Evolutionary conservation across 92 coral and sea anemone species (phyloP), one percentile per base, ranked within the genome.

Genomic region (Porites cylindrica): DNA sequence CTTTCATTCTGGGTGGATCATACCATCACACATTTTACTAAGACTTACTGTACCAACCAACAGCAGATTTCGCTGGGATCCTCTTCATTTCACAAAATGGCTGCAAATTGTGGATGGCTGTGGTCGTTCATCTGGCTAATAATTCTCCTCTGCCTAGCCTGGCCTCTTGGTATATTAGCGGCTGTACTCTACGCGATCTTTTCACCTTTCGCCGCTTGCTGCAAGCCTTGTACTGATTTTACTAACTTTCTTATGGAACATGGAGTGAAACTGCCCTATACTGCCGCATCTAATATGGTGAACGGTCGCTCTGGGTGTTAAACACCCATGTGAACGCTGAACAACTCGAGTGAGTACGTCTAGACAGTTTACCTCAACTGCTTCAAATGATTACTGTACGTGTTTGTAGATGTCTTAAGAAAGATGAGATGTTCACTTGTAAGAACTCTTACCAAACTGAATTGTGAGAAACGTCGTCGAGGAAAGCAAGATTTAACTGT

Each of bases 131-230:
- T 95, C 66, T 95, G 97, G 99, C 66, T 97, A 54, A 53, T 95
- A 26, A 72, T 92, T 77, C 92, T 97, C 11, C 54, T 97, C 32
- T 89, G 87, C 18, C 43, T 97, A 3, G 99, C 97, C 38, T 97
- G 99, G 99, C 99, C 98, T 1, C 82, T 95, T 54, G 99, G 98
- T 3, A 94, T 95, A 70, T 72, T 93, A 23, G 99, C 98, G 26
- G 99, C 98, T 7, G 96, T 97, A 24, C 75, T 96, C 75, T 96
- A 96, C 84, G 99, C 98, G 70, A 66, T 95, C 61, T 90, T 96
- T 75, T 95, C 99, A 59, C 99, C 99, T 29, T 96, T 96, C 58
- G 92, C 98, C 16, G 99, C 99, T 10, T 96, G 99, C 81, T 97
- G 98, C 81, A 88, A 24, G 53, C 96, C 94, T 12, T 97, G 97